phyloP scores from a whole-genome alignment of 2,113 vertebrate genomes.

The Phalacrocorax brasilianus region DNA sequence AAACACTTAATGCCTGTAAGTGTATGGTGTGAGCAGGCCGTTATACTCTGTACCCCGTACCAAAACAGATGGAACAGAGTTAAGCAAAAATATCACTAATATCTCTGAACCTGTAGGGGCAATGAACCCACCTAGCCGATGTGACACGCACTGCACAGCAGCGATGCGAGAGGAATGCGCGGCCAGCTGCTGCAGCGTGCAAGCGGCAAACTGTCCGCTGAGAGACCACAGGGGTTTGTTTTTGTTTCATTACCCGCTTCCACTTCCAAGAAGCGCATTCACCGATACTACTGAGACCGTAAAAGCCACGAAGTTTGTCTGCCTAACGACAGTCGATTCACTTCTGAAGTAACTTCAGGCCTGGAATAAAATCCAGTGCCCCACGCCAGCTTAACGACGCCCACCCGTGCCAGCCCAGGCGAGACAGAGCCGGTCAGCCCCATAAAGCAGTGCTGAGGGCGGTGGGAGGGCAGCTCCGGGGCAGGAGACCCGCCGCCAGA shows the following conservation, averaged over 20 bases:
- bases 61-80: not conserved
- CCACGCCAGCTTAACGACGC: fast-evolving
- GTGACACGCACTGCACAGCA: fast-evolving
- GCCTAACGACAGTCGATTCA: fast-evolving
- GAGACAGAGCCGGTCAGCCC: fast-evolving
- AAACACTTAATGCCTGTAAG: not conserved
- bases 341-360: too few relatives aligned
- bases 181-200: too few relatives aligned
- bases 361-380: fast-evolving
- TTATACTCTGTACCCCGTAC: not conserved
- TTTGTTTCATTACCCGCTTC: not conserved
- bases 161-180: fast-evolving
- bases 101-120: too few relatives aligned
- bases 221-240: not conserved
- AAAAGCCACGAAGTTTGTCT: not conserved
- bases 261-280: fast-evolving
- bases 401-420: fast-evolving
- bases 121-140: not conserved
- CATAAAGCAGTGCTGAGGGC: fast-evolving
- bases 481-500: too few relatives aligned
- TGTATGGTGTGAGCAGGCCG: not conserved
- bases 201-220: fast-evolving
- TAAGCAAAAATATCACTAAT: not conserved
- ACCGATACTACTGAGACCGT: fast-evolving
- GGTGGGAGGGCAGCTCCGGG: too few relatives aligned